Conservation (phyloP, 2,888 invertebrate genomes). For the Andrena minutula region DNA sequence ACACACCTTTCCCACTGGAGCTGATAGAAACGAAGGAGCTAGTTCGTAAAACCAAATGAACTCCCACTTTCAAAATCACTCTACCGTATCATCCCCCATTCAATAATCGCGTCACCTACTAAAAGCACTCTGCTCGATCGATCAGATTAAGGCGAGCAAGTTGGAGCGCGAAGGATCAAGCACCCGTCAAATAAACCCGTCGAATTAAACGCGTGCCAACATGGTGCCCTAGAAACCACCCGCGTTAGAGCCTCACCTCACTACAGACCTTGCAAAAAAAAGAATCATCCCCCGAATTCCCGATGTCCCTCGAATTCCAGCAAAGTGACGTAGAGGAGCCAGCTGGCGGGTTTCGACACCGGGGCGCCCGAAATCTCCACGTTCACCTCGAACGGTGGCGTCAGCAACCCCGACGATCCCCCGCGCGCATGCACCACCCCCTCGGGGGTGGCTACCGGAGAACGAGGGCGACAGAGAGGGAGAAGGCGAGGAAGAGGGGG, state of each 20-base stretch:
- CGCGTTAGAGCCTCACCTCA: background rate
- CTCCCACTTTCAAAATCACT: too few relatives aligned
- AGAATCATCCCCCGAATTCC: background rate
- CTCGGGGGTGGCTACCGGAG: constrained; percentile 35
- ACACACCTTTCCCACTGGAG: too few relatives aligned
- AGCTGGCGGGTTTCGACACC: constrained; percentile 2
- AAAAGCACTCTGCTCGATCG: too few relatives aligned
- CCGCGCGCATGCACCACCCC: constrained; percentile 60
- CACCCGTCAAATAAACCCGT: too few relatives aligned
- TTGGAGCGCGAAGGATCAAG: too few relatives aligned
- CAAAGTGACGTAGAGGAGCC: background rate
- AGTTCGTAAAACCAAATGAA: too few relatives aligned
- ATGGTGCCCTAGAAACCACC: background rate
- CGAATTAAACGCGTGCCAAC: background rate
- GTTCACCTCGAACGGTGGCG: constrained; percentile 43
- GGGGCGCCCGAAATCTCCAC: constrained; percentile 35
- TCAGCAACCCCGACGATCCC: constrained; percentile 50
- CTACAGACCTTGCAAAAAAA: background rate
- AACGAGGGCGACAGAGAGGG: constrained; percentile 9
- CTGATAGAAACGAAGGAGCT: too few relatives aligned
- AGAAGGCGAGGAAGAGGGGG: constrained; percentile 48
- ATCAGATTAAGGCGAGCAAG: too few relatives aligned
- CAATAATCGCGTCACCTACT: too few relatives aligned
- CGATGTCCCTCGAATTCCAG: background rate
- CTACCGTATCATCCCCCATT: too few relatives aligned